These are phyloP conservation scores for Sebastolobus alascanus DNA, from an alignment of 2,797 vertebrate species.

Conservation along the genomic window DNA sequence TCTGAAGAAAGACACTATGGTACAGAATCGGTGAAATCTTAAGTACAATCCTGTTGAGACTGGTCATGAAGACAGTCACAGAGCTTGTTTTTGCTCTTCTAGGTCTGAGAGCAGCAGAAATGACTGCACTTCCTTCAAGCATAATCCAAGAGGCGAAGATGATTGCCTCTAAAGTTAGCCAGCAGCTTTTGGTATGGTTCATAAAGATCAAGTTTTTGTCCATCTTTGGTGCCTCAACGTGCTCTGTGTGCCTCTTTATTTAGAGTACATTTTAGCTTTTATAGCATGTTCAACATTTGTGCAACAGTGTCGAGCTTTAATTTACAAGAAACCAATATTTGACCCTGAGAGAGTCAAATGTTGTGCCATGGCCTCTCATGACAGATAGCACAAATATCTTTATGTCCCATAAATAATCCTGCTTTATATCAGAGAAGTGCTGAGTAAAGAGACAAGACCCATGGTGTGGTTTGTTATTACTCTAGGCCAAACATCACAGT, in stretches of 20 bases:
- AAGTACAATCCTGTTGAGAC: conserved; percentile 1
- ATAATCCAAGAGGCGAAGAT: conserved; percentile 91
- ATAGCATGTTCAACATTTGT: not conserved
- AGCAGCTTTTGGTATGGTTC: conserved; percentile 90
- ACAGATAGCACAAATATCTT: conserved; percentile 9
- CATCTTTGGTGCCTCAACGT: not conserved
- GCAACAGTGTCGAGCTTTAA: conserved; percentile 1
- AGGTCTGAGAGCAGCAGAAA: conserved; percentile 95
- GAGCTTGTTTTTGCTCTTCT: conserved; percentile 49
- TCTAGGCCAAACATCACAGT: conserved; percentile 88
- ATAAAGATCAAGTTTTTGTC: conserved; percentile 1
- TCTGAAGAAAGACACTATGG: conserved; percentile 95
- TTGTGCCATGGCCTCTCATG: not conserved
- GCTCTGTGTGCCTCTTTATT: not conserved
- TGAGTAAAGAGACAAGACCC: conserved; percentile 7
- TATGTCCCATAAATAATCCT: conserved; percentile 13
- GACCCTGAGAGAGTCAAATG: not conserved
- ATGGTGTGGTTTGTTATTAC: conserved; percentile 46
- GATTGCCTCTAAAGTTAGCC: conserved; percentile 86
- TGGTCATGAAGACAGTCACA: not conserved
- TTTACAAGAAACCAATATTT: not conserved
- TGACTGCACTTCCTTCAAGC: conserved; percentile 88
- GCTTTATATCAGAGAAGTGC: conserved; percentile 3
- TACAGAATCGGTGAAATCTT: conserved; percentile 66
- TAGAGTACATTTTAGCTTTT: conserved; percentile 1